Base-by-base conservation (phyloP, 1,140 invertebrate genomes). In the Tyrophagus putrescentiae region DNA sequence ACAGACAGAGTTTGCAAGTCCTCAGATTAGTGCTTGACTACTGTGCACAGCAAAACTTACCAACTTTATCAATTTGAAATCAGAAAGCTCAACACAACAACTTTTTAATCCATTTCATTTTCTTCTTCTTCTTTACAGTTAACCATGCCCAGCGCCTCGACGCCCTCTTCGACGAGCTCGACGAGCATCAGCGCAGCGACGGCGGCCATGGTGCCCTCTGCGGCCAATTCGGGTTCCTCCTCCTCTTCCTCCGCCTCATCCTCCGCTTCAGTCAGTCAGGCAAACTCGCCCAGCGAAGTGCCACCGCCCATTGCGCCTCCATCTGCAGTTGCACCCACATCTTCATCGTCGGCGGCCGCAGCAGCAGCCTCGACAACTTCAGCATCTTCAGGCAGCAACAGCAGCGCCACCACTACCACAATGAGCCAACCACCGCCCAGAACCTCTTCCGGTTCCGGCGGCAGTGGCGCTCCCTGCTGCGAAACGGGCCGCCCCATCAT, bases 401-500 rank as follows among this genome's bases (percentile, higher is more conserved):
- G 21, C 21, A 13, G 31, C 16, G 13, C 13, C 21, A n/a, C 45
- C 45, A 50, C 13, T 11, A 11, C 18, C 27, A 9, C 23, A 28
- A 54, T 13, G 25, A 31, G 52, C 1, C 13, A 13, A n/a, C 27
- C 52, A 29, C 42, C 57, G 50, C 16, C 56, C 18, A 16, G 13
- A 45, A 48, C 57, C 2, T 9, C 57, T 4, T 18, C 60, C 13
- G 56, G 25, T 6, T 4, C 59, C 7, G 31, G 42, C 7, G n/a
- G n/a, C n/a, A n/a, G n/a, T n/a, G n/a, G n/a, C n/a, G n/a, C n/a
- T n/a, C n/a, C 80, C 57, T 94, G 89, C 74, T 94, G 90, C 76
- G 89, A 94, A 70, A 88, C 87, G 62, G 89, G 88, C 18, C 80
- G 90, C 57, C 87, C 89, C 59, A 84, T 94, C 68, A 84, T 92